Evolutionary conservation across 2,797 vertebrate species (phyloP).

Genomic region (Amniataba percoides): DNA sequence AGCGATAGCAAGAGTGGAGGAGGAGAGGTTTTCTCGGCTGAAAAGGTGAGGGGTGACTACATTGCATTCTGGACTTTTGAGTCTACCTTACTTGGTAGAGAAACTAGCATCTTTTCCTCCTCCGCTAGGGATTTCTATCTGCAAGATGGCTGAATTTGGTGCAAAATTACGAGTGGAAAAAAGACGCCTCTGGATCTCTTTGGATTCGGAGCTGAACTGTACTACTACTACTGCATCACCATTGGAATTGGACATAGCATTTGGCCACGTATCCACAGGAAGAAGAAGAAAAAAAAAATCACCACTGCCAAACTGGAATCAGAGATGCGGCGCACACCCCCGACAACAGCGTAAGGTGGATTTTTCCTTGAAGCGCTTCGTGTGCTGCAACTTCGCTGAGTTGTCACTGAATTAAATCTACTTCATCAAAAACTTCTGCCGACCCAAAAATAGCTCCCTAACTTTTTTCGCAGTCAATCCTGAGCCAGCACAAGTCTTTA

Average conservation of each 20-base stretch:
- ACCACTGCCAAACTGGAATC: background rate
- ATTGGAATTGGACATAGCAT: constrained; percentile 6
- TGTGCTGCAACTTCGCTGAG: background rate
- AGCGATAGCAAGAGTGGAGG: constrained; percentile 36
- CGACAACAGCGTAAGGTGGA: background rate
- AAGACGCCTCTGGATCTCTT: constrained; percentile 11
- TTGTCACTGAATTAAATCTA: constrained; percentile 28
- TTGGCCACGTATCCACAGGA: constrained; percentile 9
- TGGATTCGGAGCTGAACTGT: background rate
- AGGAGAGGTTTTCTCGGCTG: constrained; percentile 40
- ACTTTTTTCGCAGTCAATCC: constrained; percentile 40
- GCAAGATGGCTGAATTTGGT: background rate
- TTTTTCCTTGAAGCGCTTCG: background rate
- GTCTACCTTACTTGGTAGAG: constrained; percentile 4
- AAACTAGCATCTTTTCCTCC: constrained; percentile 3
- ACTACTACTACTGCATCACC: background rate
- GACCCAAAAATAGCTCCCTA: constrained; percentile 27
- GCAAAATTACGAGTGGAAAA: constrained; percentile 9
- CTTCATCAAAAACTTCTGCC: constrained; percentile 31
- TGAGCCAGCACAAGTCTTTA: constrained; percentile 44
- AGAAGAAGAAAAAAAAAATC: background rate
- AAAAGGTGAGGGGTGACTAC: constrained; percentile 34
- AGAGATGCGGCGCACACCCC: background rate
- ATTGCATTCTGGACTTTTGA: constrained; percentile 41
- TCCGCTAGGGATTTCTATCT: background rate